These are phyloP conservation scores for Hoplodrina blanda DNA, from an alignment of 2,888 invertebrate genomes.

Conservation along the genomic window DNA sequence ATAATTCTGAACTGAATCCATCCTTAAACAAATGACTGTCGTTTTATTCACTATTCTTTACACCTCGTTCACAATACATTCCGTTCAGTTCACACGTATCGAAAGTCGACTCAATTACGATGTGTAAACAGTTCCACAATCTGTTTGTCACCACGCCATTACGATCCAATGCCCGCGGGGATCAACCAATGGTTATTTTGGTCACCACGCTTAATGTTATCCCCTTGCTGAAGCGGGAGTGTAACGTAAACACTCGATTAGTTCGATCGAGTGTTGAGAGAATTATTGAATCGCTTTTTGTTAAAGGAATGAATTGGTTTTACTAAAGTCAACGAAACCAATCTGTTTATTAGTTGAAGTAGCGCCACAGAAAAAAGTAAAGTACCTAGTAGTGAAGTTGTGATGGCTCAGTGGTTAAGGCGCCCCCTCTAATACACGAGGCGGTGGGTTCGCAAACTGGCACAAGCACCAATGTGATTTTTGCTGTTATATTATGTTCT, in stretches of 20 bases:
- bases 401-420: too few species aligned
- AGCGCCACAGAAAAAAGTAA: not conserved
- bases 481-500: too few species aligned
- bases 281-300: conserved; percentile 43
- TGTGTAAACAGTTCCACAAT: conserved; percentile 62
- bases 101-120: conserved; percentile 64
- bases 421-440: too few species aligned
- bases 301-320: conserved; percentile 16
- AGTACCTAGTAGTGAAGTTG: too few species aligned
- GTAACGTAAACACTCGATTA: conserved; percentile 41
- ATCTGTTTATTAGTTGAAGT: not conserved
- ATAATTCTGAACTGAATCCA: not conserved
- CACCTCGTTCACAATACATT: conserved; percentile 2
- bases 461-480: too few species aligned
- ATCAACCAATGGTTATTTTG: conserved; percentile 55
- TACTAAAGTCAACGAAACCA: not conserved
- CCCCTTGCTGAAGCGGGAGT: conserved; percentile 20
- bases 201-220: conserved; percentile 26
- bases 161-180: conserved; percentile 18
- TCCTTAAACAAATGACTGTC: not conserved
- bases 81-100: conserved; percentile 37
- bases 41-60: conserved; percentile 2
- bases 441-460: too few species aligned
- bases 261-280: conserved; percentile 40
- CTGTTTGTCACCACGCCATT: conserved; percentile 61